These are phyloP conservation scores for Diaprepes abbreviatus DNA, from an alignment of 2,888 invertebrate genomes.

Conservation along the genomic window DNA sequence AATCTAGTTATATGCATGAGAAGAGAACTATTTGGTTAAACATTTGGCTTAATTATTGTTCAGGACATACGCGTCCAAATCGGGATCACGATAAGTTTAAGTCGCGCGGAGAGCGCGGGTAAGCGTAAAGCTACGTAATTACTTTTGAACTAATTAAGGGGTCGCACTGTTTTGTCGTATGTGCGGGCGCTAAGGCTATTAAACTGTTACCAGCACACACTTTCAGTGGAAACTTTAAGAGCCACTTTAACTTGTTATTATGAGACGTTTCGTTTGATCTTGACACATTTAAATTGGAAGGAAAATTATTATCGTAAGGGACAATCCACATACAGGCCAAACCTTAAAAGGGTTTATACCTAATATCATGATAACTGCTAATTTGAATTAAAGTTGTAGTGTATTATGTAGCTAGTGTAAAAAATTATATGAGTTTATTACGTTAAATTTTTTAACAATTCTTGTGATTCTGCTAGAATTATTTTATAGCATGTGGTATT, in stretches of 20 bases:
- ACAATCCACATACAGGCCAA: too few species aligned
- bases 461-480: too few species aligned
- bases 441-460: too few species aligned
- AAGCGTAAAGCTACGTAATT: conserved; percentile 63
- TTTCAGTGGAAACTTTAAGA: conserved; percentile 42
- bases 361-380: too few species aligned
- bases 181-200: conserved; percentile 44
- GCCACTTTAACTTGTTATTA: conserved; percentile 38
- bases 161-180: conserved; percentile 57
- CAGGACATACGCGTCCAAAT: conserved; percentile 39
- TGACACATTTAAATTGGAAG: conserved; percentile 40
- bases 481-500: too few species aligned
- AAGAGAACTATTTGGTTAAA: conserved; percentile 30
- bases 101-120: conserved; percentile 49
- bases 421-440: too few species aligned
- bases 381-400: too few species aligned
- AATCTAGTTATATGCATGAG: conserved; percentile 30
- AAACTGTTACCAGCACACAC: conserved; percentile 49
- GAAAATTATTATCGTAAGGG: conserved; percentile 13
- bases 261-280: conserved; percentile 38
- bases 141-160: conserved; percentile 65
- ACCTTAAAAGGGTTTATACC: too few species aligned
- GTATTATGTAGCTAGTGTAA: too few species aligned
- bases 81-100: conserved; percentile 31
- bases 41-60: conserved; percentile 43